Conservation (phyloP, 2,888 invertebrate genomes). For the Drosophila rellima region DNA sequence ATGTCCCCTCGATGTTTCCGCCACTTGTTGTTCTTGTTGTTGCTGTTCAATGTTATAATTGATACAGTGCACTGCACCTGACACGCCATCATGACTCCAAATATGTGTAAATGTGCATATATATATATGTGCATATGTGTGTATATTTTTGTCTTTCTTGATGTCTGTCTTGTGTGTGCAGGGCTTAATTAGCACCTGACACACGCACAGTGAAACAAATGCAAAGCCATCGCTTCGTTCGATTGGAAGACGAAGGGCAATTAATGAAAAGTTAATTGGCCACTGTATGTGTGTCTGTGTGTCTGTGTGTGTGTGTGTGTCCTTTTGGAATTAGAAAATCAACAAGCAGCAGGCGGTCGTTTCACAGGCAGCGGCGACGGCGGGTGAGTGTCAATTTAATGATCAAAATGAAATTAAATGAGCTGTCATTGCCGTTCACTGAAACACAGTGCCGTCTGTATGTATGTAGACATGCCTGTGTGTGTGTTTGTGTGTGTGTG, state of each 20-base stretch:
- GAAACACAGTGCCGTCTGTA: slow-evolving; percentile 14
- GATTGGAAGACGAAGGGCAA: slow-evolving; percentile 54
- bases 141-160: slow-evolving; percentile 3
- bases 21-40: slow-evolving; percentile 39
- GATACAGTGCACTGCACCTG: slow-evolving; percentile 58
- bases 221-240: slow-evolving; percentile 26
- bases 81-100: slow-evolving; percentile 43
- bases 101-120: too few relatives aligned
- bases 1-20: slow-evolving; percentile 30
- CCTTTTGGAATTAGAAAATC: slow-evolving; percentile 59
- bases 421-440: slow-evolving; percentile 56
- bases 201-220: slow-evolving; percentile 46
- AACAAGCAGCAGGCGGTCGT: slow-evolving; percentile 50
- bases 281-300: slow-evolving; percentile 13
- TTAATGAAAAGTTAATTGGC: slow-evolving; percentile 75
- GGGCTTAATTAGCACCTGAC: slow-evolving; percentile 72
- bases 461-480: not conserved
- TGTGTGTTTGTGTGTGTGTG: slow-evolving; percentile 9
- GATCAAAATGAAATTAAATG: slow-evolving; percentile 66
- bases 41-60: slow-evolving; percentile 56
- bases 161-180: slow-evolving; percentile 30
- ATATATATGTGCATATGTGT: not conserved
- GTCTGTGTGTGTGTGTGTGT: slow-evolving; percentile 16
- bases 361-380: slow-evolving; percentile 45
- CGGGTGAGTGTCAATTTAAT: slow-evolving; percentile 60